Evolutionary conservation across 1,140 invertebrate genomes (phyloP).

Genomic region (Trachymyrmex septentrionalis): DNA sequence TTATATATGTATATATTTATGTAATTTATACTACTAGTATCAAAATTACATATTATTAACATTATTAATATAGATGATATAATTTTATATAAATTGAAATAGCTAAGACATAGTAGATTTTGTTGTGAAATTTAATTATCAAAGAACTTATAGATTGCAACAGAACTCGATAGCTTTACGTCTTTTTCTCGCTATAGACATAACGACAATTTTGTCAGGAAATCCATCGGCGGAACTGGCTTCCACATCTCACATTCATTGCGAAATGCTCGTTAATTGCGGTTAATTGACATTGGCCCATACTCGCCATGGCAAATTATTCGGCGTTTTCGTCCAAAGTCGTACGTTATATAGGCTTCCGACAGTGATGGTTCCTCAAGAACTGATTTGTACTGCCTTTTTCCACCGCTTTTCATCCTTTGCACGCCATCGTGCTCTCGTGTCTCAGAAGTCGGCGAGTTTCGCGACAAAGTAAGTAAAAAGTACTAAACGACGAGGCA

Average conservation of each 20-base stretch:
- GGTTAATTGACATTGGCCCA: background rate
- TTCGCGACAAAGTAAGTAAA: slow-evolving; percentile 63
- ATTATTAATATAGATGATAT: no score
- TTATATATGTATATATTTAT: background rate
- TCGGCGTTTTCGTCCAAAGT: slow-evolving; percentile 12
- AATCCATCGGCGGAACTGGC: background rate
- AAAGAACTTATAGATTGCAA: background rate
- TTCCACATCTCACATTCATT: background rate
- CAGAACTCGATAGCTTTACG: background rate
- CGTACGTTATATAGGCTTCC: background rate
- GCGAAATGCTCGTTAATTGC: background rate
- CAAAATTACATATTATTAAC: background rate
- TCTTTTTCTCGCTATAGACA: background rate
- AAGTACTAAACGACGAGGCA: slow-evolving; percentile 68
- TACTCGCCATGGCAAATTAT: slow-evolving; percentile 10
- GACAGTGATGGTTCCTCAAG: slow-evolving; percentile 17
- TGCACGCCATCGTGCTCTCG: background rate
- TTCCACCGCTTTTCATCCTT: background rate
- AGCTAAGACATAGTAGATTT: background rate
- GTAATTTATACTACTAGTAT: background rate
- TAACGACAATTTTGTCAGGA: background rate
- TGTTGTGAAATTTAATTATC: background rate
- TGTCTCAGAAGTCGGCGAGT: slow-evolving; percentile 60
- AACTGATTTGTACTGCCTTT: slow-evolving; percentile 3
- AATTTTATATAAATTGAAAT: background rate